Evolutionary conservation across 1,140 invertebrate genomes (phyloP).

Genomic region (Euura saliciscinereae): DNA sequence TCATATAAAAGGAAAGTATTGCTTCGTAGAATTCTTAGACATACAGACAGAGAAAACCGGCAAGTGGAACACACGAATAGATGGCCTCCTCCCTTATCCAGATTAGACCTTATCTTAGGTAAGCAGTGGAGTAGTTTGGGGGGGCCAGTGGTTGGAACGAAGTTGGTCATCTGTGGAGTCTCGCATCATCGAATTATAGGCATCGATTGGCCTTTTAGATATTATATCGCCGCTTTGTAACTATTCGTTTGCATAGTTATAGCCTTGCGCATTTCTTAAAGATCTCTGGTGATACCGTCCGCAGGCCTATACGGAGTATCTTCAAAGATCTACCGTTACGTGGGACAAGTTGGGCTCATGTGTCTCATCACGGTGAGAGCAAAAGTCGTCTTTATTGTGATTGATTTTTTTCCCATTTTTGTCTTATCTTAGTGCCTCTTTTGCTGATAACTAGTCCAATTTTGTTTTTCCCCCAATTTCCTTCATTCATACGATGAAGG

Average conservation of each 20-base stretch:
- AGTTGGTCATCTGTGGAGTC: not conserved
- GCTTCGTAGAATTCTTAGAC: not conserved
- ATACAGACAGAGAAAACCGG: not conserved
- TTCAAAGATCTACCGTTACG: not conserved
- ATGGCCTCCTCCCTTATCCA: slow-evolving; percentile 4
- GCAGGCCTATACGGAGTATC: not conserved
- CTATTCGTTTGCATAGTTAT: not conserved
- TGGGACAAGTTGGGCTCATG: not conserved
- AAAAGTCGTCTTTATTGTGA: too few relatives aligned
- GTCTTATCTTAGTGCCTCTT: too few relatives aligned
- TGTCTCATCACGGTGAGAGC: too few relatives aligned
- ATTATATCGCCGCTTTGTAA: not conserved
- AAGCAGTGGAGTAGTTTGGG: not conserved
- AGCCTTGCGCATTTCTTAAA: not conserved
- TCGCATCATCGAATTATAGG: not conserved
- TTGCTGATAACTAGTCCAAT: too few relatives aligned
- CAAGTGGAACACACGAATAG: not conserved
- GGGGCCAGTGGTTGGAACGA: not conserved
- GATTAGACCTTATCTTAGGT: slow-evolving; percentile 7
- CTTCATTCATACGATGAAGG: too few relatives aligned
- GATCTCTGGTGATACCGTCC: not conserved
- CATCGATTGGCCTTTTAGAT: slow-evolving; percentile 5
- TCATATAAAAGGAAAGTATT: slow-evolving; percentile 2
- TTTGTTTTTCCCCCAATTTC: too few relatives aligned
- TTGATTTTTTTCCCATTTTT: too few relatives aligned